Percentiles rank a stretch among this genome's conserved stretches.
Conservation (phyloP, 2,113 vertebrate species). For the Rhinolophus ferrumequinum region DNA sequence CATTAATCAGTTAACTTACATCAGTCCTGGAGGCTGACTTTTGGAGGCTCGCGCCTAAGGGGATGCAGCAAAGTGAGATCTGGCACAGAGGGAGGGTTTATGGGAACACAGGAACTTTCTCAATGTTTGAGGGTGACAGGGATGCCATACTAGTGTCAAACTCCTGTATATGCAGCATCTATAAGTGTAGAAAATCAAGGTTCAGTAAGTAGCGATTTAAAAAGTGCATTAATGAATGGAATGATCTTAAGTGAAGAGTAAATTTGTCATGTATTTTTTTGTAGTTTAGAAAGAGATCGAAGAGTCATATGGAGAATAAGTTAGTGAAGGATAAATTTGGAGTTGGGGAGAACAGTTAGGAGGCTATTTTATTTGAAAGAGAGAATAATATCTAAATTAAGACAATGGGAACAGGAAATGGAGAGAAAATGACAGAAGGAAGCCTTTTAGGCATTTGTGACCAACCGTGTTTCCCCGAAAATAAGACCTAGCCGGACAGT, state of each 20-base stretch:
- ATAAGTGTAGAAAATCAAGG: too few species aligned
- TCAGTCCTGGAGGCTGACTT: neutral
- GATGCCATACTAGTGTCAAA: fast-evolving
- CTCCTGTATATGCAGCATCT: neutral
- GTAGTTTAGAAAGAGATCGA: neutral
- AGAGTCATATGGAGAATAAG: neutral
- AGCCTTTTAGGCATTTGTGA: neutral
- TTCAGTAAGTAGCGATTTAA: neutral
- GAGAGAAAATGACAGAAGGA: neutral
- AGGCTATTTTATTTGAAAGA: neutral
- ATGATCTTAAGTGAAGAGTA: neutral
- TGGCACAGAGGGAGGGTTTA: neutral
- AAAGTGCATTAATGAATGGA: neutral
- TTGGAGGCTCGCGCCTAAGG: neutral
- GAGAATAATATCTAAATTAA: neutral
- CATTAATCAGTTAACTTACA: neutral
- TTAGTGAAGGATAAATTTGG: neutral
- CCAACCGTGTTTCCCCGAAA: too few species aligned
- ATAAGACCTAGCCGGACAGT: too few species aligned
- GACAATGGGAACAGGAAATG: neutral
- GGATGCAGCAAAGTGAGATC: neutral
- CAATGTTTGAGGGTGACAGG: too few species aligned
- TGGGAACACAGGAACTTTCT: neutral
- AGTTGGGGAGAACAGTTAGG: neutral
- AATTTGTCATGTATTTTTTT: neutral